Conservation (phyloP, 2,113 vertebrate genomes). For the Mionectes macconnelli region DNA sequence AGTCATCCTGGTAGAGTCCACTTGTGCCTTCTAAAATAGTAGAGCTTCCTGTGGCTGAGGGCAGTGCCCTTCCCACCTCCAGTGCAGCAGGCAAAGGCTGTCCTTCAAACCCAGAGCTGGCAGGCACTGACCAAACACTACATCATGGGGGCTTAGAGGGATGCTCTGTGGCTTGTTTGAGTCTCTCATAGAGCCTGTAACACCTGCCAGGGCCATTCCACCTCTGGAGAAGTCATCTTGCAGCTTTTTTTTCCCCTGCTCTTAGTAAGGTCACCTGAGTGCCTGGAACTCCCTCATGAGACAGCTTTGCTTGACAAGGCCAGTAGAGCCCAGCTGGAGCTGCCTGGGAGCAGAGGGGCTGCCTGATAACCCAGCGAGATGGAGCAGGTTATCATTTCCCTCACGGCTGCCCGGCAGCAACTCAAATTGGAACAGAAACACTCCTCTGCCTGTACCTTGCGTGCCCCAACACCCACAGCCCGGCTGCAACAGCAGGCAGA, state of each 20-base stretch:
- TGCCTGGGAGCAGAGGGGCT: not conserved
- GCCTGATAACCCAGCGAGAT: accelerated
- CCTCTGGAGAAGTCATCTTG: not conserved
- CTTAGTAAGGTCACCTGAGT: not conserved
- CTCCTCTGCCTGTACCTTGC: accelerated
- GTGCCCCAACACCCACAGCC: not conserved
- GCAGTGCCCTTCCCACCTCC: accelerated
- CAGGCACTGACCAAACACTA: not conserved
- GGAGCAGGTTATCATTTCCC: accelerated
- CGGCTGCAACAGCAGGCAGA: not conserved
- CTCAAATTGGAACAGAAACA: accelerated
- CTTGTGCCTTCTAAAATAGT: not conserved
- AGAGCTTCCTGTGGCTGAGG: accelerated
- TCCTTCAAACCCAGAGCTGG: accelerated
- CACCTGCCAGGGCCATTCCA: not conserved
- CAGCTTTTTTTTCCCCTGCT: too few species aligned
- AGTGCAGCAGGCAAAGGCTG: accelerated
- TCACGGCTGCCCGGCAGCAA: not conserved
- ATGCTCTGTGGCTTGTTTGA: not conserved
- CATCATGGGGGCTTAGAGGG: accelerated
- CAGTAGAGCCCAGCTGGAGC: accelerated
- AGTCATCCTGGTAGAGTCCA: accelerated
- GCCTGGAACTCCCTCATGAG: not conserved
- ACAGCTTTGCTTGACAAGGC: not conserved
- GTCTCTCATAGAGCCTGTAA: not conserved